Base-by-base conservation (phyloP, 2,888 invertebrate genomes). In the Philereme vetulata region DNA sequence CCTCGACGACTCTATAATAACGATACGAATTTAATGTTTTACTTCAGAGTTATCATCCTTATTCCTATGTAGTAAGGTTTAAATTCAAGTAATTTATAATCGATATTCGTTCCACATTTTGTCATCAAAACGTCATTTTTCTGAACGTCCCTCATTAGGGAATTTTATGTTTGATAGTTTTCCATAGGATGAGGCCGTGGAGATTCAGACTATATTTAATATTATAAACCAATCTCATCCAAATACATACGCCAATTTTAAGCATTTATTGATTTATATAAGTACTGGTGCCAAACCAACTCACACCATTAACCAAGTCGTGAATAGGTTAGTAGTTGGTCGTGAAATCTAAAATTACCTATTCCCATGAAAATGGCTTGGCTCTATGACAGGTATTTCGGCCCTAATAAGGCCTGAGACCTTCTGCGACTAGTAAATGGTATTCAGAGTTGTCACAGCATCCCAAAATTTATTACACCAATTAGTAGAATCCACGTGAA, bases 381-480 rank as follows among this genome's bases (percentile, higher is more conserved):
- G 60, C 70, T 75, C 78, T 82, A 79, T 81, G 81, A 80, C 74
- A 74, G 77, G 71, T 70, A 73, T 35, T 6, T 6, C 5, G 70
- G 74, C 73, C 80, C 81, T 87, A 86, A 82, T 85, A 86, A 84
- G 82, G 80, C 72, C 76, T 68, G 50, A 44, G 50, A 53, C 45
- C 60, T 48, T 52, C 56, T 38, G 68, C 70, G 78, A 76, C 76
- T 69, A 77, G 76, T 78, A 80, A 80, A 77, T 74, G 78, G 80
- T 79, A 83, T 81, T 77, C 75, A 65, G 74, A 79, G 78, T 84
- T 85, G 87, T 85, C 84, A 81, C 81, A 77, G 79, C 80, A 79
- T 81, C 74, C 77, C 74, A 81, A 88, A 80, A 92, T 92, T 91
- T 92, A 92, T 91, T 89, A 84, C 87, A 78, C 90, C 90, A 92